phyloP scores from a whole-genome alignment of 2,113 vertebrate genomes.

The Takifugu flavidus region DNA sequence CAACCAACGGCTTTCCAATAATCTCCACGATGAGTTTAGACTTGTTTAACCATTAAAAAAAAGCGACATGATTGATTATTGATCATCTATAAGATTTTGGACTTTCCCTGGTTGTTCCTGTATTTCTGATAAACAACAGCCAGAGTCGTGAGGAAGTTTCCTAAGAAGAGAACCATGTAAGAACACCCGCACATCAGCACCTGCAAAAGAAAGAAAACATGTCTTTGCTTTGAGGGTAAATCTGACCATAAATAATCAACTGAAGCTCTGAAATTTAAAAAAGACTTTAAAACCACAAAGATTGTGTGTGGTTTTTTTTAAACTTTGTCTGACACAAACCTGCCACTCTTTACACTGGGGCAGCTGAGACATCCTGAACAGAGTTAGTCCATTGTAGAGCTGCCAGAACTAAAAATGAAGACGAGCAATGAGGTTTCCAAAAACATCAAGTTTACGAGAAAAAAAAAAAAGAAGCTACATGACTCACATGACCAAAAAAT shows the following conservation, averaged over 20 bases:
- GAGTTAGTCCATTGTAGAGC: slow-evolving; percentile 86
- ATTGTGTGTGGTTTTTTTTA: background rate
- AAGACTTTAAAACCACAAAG: too few relatives aligned
- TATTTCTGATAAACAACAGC: slow-evolving; percentile 92
- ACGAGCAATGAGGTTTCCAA: background rate
- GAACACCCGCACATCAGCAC: slow-evolving; percentile 90
- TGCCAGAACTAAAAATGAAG: slow-evolving; percentile 86
- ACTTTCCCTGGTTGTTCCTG: slow-evolving; percentile 78
- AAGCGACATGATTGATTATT: too few relatives aligned
- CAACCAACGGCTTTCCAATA: too few relatives aligned
- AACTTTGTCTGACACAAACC: slow-evolving; percentile 48
- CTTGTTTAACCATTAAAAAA: too few relatives aligned
- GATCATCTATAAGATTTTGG: slow-evolving; percentile 63
- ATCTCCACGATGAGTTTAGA: too few relatives aligned
- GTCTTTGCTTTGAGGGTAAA: background rate
- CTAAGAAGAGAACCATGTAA: slow-evolving; percentile 89
- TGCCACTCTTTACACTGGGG: slow-evolving; percentile 96
- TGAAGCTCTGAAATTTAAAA: too few relatives aligned
- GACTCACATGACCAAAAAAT: slow-evolving; percentile 92
- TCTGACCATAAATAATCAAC: background rate
- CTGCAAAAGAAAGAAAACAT: slow-evolving; percentile 57
- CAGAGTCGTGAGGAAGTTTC: slow-evolving; percentile 94
- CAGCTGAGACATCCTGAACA: slow-evolving; percentile 86
- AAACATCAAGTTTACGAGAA: background rate
- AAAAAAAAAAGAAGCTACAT: background rate